Evolutionary conservation across 2,888 invertebrate genomes (phyloP), one percentile per base, ranked within the genome.

Genomic region (Acrobasis repandana): DNA sequence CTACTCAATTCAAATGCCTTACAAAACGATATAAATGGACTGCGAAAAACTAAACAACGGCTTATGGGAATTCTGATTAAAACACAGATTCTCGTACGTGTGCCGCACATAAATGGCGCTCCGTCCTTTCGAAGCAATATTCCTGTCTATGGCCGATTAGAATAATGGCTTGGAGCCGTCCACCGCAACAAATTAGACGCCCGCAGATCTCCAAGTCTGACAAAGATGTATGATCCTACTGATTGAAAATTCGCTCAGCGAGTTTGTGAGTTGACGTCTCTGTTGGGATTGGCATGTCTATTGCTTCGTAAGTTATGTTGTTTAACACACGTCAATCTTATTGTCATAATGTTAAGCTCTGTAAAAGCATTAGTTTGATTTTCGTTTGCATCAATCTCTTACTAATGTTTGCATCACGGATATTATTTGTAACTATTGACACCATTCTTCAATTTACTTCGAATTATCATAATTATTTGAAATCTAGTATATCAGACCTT

Each of bases 181-280:
- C n/a, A 58, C 58, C 49, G 38, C 16, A 36, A 34, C 58, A 36
- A 36, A 58, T 58, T 49, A 49, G 58, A 58, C 34, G 58, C 58
- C 48, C 38, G 18, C n/a, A 50, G 49, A 58, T 38, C 49, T 49
- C 38, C 38, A 58, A 16, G 58, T 18, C 69, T 72, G 82, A 83
- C 79, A 72, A 67, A 68, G 79, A 83, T 75, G 70, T 79, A 84
- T 77, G 79, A 77, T 73, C 66, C 65, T 60, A 67, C 72, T 73
- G 75, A 75, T 79, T 79, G 79, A 74, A 75, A 79, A 76, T 80
- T 74, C 74, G 75, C 73, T 63, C 64, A 73, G 73, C 67, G 64
- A 68, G 70, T 63, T 63, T 69, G 65, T 67, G 65, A 63, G 61
- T 63, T 70, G 71, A 73, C 70, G 70, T 67, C 67, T 76, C 69